Evolutionary conservation across 23 tunicate genomes (phyloP).

Genomic region (Ascidia mentula): DNA sequence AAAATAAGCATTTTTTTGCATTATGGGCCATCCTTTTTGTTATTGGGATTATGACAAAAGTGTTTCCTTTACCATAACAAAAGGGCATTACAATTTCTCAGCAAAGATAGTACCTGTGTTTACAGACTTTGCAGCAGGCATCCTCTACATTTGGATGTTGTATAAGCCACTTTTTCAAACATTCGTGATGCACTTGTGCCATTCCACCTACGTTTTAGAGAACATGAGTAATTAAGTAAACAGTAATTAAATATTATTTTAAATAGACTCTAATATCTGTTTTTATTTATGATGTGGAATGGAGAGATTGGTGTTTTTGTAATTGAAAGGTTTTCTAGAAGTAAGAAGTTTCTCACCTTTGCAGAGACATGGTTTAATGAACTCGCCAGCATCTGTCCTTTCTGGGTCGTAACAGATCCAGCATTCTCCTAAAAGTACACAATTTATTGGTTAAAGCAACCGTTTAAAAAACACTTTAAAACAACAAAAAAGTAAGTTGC

Average conservation of each 20-base stretch:
- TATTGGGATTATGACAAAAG: too few relatives aligned
- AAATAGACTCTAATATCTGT: too few relatives aligned
- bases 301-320: too few relatives aligned
- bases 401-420: constrained; percentile 97
- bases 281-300: too few relatives aligned
- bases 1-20: too few relatives aligned
- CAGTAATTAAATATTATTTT: too few relatives aligned
- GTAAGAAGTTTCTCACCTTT: constrained; percentile 73
- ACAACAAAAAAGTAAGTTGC: not conserved
- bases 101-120: constrained; percentile 87
- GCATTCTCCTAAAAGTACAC: constrained; percentile 61
- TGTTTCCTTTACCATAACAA: too few relatives aligned
- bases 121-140: constrained; percentile 82
- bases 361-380: constrained; percentile 76
- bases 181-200: constrained; percentile 89
- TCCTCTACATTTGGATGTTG: constrained; percentile 51
- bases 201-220: constrained; percentile 61
- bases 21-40: too few relatives aligned
- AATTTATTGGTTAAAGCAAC: too few relatives aligned
- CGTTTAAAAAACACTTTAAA: not conserved
- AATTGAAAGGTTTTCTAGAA: too few relatives aligned
- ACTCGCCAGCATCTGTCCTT: constrained; percentile 49
- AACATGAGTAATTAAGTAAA: too few relatives aligned
- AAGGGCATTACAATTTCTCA: too few relatives aligned
- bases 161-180: constrained; percentile 80